Base-by-base conservation (phyloP, 2,888 invertebrate genomes). In the Rhorus exstirpatorius region DNA sequence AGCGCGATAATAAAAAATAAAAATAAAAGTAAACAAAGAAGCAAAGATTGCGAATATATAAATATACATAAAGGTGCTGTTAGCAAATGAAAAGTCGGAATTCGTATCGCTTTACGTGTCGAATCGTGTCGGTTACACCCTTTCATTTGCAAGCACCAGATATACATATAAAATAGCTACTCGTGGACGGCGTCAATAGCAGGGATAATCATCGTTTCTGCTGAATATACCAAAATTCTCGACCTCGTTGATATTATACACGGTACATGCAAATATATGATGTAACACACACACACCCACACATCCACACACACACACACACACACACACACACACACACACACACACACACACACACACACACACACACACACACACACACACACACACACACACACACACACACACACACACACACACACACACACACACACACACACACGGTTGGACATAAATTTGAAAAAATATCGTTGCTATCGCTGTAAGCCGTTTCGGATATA, bases 401-500 rank as follows among this genome's bases (percentile, higher is more conserved):
- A n/a, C n/a, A n/a, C n/a, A n/a, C n/a, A n/a, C n/a, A n/a, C 6
- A n/a, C 35, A 72, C n/a, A 46, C 60, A 14, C 12, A 55, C 10
- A 31, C 1, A 41, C 17, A 21, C 1, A 63, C 41, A 31, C 26
- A 3, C 6, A 41, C 24, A 49, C 19, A 44, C 17, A 24, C 51
- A n/a, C n/a, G 31, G 1, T 17, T 21, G 46, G 53, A 58, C 31
- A 75, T 75, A 70, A 46, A 71, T 41, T 49, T 53, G 12, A 35
- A 60, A 53, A 71, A 81, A 65, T 58, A 76, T 76, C 38, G 17
- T 51, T 31, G 19, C 41, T 7, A 67, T 76, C 65, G 46, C 44
- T 67, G 70, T 60, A 76, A 81, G 41, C 76, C 76, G 60, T 51
- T 71, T 35, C 65, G 41, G 51, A 71, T 76, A 71, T 76, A 46